These are phyloP conservation scores for Manis crassicaudata DNA, from an alignment of 2,797 vertebrate species.

Conservation along the genomic window DNA sequence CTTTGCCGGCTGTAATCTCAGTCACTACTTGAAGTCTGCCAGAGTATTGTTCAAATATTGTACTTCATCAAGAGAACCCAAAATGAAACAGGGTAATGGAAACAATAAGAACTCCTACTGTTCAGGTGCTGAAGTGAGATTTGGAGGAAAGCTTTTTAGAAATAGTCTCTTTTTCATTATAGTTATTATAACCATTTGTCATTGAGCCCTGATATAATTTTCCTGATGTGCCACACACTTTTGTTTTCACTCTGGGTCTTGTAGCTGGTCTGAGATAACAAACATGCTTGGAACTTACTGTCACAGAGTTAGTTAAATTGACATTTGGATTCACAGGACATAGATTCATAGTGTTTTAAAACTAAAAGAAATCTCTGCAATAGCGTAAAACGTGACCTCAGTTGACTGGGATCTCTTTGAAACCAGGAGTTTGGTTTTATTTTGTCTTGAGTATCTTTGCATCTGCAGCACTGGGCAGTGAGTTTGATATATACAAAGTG, in stretches of 20 bases:
- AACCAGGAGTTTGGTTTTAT: constrained; percentile 24
- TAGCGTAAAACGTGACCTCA: not conserved
- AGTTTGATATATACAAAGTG: not conserved
- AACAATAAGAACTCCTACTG: constrained; percentile 67
- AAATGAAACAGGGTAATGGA: constrained; percentile 74
- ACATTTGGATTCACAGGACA: not conserved
- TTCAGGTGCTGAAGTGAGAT: constrained; percentile 65
- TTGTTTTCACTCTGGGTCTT: constrained; percentile 47
- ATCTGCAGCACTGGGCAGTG: not conserved
- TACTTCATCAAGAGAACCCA: constrained; percentile 69
- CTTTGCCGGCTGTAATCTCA: constrained; percentile 71
- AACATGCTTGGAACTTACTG: constrained; percentile 60
- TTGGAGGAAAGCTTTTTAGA: constrained; percentile 55
- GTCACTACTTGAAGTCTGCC: constrained; percentile 75
- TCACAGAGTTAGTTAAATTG: constrained; percentile 56
- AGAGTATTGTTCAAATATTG: constrained; percentile 74
- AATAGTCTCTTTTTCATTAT: constrained; percentile 53
- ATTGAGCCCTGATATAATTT: constrained; percentile 24
- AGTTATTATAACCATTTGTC: constrained; percentile 58
- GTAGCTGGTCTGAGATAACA: constrained; percentile 55
- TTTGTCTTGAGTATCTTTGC: not conserved
- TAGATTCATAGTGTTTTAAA: not conserved
- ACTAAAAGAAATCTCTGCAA: not conserved
- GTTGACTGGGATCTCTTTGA: not conserved
- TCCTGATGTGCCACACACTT: not conserved